Percentiles rank a stretch among this genome's conserved stretches.
phyloP scores from a whole-genome alignment of 2,797 vertebrate species.

The Tolypeutes matacus region DNA sequence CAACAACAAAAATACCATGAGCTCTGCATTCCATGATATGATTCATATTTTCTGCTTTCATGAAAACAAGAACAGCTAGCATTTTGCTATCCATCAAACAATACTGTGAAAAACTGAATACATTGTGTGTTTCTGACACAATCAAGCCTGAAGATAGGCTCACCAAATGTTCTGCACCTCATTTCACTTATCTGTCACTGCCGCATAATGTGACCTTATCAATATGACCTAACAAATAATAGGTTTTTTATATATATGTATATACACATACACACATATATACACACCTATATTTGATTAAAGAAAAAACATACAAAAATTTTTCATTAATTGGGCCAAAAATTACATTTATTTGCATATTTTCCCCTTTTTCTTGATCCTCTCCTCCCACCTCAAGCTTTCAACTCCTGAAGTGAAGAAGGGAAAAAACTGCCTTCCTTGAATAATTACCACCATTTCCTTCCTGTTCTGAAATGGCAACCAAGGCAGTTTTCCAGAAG shows the following conservation, averaged over 20 bases:
- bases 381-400: background rate
- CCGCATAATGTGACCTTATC: background rate
- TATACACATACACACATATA: background rate
- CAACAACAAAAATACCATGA: background rate
- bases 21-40: background rate
- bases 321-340: background rate
- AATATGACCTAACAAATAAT: background rate
- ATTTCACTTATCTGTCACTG: background rate
- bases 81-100: constrained; percentile 52
- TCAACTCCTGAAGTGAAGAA: background rate
- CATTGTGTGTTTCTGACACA: background rate
- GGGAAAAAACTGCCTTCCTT: background rate
- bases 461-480: background rate
- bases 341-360: constrained; percentile 71
- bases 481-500: background rate
- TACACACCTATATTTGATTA: background rate
- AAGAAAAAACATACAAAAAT: background rate
- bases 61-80: constrained; percentile 52
- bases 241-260: background rate
- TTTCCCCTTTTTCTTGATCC: constrained; percentile 29
- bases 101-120: constrained; percentile 32
- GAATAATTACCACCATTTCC: background rate
- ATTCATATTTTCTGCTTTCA: constrained; percentile 18
- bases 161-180: background rate
- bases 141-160: background rate